Evolutionary conservation across 2,113 vertebrate species (phyloP), one percentile per base, ranked within the genome.

Genomic region (Calyptommatus sinebrachiatus): DNA sequence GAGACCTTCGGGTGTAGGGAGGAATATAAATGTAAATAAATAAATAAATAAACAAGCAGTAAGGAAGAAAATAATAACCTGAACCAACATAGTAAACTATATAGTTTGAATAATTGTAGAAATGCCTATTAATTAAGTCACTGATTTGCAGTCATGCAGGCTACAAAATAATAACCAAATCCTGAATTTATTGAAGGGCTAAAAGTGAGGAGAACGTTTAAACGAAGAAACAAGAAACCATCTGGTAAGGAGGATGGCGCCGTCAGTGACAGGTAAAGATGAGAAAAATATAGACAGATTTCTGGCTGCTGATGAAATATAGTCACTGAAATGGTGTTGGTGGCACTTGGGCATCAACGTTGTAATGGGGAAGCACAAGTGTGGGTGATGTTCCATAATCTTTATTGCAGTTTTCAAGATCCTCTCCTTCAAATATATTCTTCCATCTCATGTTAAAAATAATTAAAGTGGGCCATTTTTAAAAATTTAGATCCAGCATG

Each of bases 131-230:
- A 57, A 57, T 18, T 53, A 67, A 70, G 5, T 9, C 7, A 61
- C 28, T 46, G 53, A 20, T 71, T 78, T 22, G 70, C 14, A 46
- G 21, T 29, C 35, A 12, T 12, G 20, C 31, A 29, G 26, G 14
- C 2, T 50, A 26, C 86, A 71, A 90, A 88, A 68, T 92, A 90
- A 86, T 86, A 5, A 87, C 79, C 28, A 83, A 82, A 83, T 86
- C 73, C 83, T 89, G 61, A 78, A 78, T 93, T 93, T 92, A n/a
- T 92, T 91, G 20, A 92, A 92, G 86, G 87, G 0, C 29, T 91
- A 79, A 93, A 92, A 86, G 62, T 93, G 75, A 76, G 62, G 90
- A 89, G 87, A 63, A 46, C 60, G 67, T 53, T 57, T 78, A 92
- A 81, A 74, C 48, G 83, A 90, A 78, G 46, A 81, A 50, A 53